Evolutionary conservation across 2,797 vertebrate species (phyloP).

Genomic region (Ptychobarbus kaznakovi): DNA sequence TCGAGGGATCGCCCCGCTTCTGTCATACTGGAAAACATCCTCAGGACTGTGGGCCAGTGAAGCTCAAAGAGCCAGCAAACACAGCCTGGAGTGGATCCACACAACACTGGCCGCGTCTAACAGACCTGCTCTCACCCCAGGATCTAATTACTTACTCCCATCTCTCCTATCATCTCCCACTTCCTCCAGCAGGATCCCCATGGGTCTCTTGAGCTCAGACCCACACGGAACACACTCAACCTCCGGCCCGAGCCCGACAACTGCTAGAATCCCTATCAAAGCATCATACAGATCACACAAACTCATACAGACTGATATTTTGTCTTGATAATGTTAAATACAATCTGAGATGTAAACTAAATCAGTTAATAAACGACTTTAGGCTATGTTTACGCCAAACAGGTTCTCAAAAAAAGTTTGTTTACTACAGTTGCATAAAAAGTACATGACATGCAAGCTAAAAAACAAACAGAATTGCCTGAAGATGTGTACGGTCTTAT

Average conservation of each 20-base stretch:
- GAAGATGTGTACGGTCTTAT: neutral
- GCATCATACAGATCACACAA: neutral
- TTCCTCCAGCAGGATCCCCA: constrained; percentile 63
- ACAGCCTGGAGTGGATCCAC: constrained; percentile 70
- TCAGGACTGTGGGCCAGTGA: constrained; percentile 59
- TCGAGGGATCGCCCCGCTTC: constrained; percentile 65
- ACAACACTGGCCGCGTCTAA: constrained; percentile 63
- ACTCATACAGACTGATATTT: neutral
- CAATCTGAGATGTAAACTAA: neutral
- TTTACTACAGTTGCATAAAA: constrained; percentile 10
- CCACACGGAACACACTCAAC: constrained; percentile 33
- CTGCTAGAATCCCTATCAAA: constrained; percentile 8
- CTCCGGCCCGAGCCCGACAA: constrained; percentile 26
- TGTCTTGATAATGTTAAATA: neutral
- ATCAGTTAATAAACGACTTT: neutral
- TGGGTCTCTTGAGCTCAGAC: constrained; percentile 46
- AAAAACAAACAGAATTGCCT: constrained; percentile 17
- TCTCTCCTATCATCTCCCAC: constrained; percentile 65
- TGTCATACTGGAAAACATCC: constrained; percentile 75
- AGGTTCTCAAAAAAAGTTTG: neutral
- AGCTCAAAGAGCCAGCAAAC: constrained; percentile 69
- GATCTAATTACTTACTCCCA: constrained; percentile 80
- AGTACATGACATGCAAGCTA: neutral
- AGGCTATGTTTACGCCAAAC: neutral
- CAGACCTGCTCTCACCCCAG: constrained; percentile 72